phyloP scores from a whole-genome alignment of 2,113 vertebrate species.

The Tenrec ecaudatus region DNA sequence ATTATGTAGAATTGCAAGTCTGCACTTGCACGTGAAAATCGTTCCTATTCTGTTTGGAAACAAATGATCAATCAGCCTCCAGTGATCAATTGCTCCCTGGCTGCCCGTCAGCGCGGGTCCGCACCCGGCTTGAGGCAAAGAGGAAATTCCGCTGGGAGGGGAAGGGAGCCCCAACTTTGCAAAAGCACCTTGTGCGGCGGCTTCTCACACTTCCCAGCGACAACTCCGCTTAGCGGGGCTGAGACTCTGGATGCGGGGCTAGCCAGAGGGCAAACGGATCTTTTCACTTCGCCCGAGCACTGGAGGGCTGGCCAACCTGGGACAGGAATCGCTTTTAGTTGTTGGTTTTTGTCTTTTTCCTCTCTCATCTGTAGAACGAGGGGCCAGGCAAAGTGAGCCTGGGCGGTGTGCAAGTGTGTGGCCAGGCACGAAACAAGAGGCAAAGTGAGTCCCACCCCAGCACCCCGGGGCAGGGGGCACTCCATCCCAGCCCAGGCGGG shows the following conservation, averaged over 20 bases:
- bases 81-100: slow-evolving; percentile 86
- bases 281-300: slow-evolving; percentile 55
- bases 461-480: slow-evolving; percentile 68
- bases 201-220: slow-evolving; percentile 74
- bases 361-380: slow-evolving; percentile 41
- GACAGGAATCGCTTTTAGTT: not conserved
- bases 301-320: slow-evolving; percentile 47
- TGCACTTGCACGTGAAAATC: slow-evolving; percentile 86
- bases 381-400: slow-evolving; percentile 72
- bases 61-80: slow-evolving; percentile 88
- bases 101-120: slow-evolving; percentile 82
- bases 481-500: slow-evolving; percentile 64
- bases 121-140: slow-evolving; percentile 81
- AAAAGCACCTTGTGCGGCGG: slow-evolving; percentile 74
- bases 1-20: slow-evolving; percentile 86
- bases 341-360: not conserved
- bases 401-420: slow-evolving; percentile 54
- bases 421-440: slow-evolving; percentile 81
- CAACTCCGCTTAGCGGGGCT: slow-evolving; percentile 58
- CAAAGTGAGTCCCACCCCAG: slow-evolving; percentile 84
- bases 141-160: slow-evolving; percentile 83
- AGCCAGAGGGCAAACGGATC: slow-evolving; percentile 57
- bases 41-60: slow-evolving; percentile 86
- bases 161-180: slow-evolving; percentile 88
- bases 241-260: slow-evolving; percentile 48